A percentile compares a stretch with the other conserved stretches of the same genome.
These are phyloP conservation scores for Stramonita haemastoma DNA, from an alignment of 2,888 invertebrate genomes.

Conservation along the genomic window DNA sequence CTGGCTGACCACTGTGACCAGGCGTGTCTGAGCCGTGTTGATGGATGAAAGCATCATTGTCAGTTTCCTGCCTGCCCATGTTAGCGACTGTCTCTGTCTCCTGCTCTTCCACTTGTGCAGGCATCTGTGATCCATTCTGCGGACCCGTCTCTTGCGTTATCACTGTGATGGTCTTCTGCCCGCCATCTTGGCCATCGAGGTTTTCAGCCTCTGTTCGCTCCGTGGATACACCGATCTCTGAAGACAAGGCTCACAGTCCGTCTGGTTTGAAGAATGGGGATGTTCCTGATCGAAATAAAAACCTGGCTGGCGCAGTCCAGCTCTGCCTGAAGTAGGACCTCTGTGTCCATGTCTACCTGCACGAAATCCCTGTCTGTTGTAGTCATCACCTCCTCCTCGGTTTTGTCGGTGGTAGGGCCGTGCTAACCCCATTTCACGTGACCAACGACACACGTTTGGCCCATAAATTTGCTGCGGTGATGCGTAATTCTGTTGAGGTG, in stretches of 20 bases:
- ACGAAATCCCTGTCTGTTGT: neutral
- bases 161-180: neutral
- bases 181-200: neutral
- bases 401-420: neutral
- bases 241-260: neutral
- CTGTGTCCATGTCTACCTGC: neutral
- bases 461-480: neutral
- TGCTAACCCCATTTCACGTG: neutral
- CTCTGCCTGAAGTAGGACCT: neutral
- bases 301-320: neutral
- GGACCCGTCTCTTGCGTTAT: neutral
- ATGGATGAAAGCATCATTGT: neutral
- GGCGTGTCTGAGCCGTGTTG: neutral
- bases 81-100: neutral
- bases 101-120: neutral
- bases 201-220: no score
- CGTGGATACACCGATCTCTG: no score
- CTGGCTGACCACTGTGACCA: neutral
- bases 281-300: no score
- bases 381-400: neutral
- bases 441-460: neutral
- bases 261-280: neutral
- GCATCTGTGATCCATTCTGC: neutral
- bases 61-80: neutral
- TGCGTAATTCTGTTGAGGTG: no score